Evolutionary conservation across 2,888 invertebrate species (phyloP).

Genomic region (Cosmia pyralina): DNA sequence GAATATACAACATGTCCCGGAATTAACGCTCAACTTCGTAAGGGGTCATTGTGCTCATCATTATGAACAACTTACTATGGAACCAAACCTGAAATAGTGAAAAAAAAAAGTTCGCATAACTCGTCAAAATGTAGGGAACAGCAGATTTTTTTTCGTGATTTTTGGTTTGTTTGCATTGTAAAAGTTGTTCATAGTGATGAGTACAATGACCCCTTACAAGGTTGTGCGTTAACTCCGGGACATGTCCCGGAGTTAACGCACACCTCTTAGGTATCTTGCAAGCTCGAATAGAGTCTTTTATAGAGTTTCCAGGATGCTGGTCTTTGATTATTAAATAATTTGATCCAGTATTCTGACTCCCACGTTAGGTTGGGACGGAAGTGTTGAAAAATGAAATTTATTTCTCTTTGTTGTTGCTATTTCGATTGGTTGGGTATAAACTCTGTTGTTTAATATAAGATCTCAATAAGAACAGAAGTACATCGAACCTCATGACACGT

Average conservation of each 20-base stretch:
- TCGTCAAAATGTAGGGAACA: no score
- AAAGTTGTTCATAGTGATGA: no score
- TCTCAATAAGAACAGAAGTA: neutral
- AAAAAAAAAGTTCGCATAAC: no score
- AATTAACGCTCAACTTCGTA: no score
- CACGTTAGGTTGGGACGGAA: neutral
- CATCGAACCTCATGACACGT: slow-evolving; percentile 73
- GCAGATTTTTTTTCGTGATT: no score
- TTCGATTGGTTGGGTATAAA: neutral
- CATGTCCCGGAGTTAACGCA: no score
- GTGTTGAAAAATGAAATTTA: neutral
- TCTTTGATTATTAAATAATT: no score
- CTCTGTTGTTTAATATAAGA: neutral
- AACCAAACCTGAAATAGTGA: neutral
- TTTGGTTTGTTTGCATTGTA: no score
- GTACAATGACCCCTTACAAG: no score
- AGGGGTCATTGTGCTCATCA: no score
- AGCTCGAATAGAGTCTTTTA: neutral
- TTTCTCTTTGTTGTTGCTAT: neutral
- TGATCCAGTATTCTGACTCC: neutral
- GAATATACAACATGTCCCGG: neutral
- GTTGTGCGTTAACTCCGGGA: no score
- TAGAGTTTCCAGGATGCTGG: neutral
- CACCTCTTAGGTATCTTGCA: neutral
- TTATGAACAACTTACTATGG: no score